A percentile compares a stretch with the other conserved stretches of the same genome.
Evolutionary conservation across 2,888 invertebrate species (phyloP).

Genomic region (Oscheius sp.): DNA sequence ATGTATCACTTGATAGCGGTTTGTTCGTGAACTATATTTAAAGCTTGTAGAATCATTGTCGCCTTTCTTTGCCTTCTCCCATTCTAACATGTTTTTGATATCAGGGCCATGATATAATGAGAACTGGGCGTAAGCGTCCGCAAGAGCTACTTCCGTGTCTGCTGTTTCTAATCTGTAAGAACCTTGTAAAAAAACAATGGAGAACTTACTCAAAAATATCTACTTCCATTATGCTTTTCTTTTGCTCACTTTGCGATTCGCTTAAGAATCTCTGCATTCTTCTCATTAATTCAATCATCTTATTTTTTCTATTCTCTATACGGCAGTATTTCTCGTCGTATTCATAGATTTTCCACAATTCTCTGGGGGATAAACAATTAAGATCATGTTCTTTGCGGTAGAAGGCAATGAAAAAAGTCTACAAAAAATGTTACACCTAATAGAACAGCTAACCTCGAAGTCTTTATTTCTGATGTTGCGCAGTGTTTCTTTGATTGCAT

Average conservation of each 20-base stretch:
- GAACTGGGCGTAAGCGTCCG: conserved; percentile 93
- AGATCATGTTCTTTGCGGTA: conserved; percentile 97
- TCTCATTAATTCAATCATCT: conserved; percentile 81
- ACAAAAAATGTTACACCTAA: neutral
- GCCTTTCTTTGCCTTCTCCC: conserved; percentile 51
- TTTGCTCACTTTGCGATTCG: conserved; percentile 72
- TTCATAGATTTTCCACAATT: conserved; percentile 97
- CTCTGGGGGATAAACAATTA: conserved; percentile 84
- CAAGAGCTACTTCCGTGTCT: conserved; percentile 88
- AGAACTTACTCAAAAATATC: conserved; percentile 50
- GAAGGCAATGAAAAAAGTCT: conserved; percentile 95
- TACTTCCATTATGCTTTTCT: conserved; percentile 44
- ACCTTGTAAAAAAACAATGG: neutral
- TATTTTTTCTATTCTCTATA: conserved; percentile 45
- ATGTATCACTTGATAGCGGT: conserved; percentile 52
- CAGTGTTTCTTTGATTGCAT: conserved; percentile 47
- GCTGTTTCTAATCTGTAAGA: conserved; percentile 78
- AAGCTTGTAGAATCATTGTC: conserved; percentile 36
- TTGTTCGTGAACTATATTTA: conserved; percentile 53
- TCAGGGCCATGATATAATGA: conserved; percentile 83
- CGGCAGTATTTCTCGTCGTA: conserved; percentile 86
- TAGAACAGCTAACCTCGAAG: conserved; percentile 38
- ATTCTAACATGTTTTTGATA: conserved; percentile 73
- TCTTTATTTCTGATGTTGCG: conserved; percentile 45
- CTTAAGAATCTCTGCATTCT: conserved; percentile 92